phyloP scores from a whole-genome alignment of 2,113 vertebrate species.

The Deroptyus accipitrinus region DNA sequence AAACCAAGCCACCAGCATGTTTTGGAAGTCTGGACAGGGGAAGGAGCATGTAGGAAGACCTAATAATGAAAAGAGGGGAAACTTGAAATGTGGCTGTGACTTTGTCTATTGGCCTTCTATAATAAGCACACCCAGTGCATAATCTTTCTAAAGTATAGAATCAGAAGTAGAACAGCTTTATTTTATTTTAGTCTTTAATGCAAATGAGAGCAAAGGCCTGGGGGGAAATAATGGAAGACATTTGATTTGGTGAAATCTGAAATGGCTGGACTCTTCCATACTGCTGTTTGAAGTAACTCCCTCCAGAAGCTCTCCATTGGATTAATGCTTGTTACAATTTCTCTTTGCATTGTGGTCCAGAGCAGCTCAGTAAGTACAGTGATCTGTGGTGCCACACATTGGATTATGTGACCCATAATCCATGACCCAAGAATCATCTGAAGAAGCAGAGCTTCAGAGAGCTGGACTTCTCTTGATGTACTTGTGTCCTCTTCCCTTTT shows the following conservation, averaged over 20 bases:
- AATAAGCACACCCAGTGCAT: background rate
- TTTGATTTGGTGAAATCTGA: background rate
- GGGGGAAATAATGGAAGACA: background rate
- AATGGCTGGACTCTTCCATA: background rate
- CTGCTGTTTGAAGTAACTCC: background rate
- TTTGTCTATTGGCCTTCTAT: rapidly evolving
- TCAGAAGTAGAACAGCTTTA: background rate
- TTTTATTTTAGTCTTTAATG: background rate
- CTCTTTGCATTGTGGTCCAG: background rate
- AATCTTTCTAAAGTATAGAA: background rate
- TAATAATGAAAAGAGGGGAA: background rate
- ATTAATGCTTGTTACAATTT: background rate
- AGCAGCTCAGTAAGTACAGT: background rate
- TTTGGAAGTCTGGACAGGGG: background rate
- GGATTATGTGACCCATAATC: background rate
- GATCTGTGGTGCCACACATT: rapidly evolving
- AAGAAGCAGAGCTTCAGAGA: background rate
- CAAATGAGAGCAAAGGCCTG: background rate
- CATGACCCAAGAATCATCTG: background rate
- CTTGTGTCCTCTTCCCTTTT: background rate
- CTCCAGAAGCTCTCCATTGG: background rate
- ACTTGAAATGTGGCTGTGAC: background rate
- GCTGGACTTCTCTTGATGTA: background rate
- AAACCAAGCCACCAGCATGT: background rate
- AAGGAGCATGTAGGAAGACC: background rate